Conservation (phyloP, 53 echinoderm and acorn worm species). For the Apostichopus leukothele region DNA sequence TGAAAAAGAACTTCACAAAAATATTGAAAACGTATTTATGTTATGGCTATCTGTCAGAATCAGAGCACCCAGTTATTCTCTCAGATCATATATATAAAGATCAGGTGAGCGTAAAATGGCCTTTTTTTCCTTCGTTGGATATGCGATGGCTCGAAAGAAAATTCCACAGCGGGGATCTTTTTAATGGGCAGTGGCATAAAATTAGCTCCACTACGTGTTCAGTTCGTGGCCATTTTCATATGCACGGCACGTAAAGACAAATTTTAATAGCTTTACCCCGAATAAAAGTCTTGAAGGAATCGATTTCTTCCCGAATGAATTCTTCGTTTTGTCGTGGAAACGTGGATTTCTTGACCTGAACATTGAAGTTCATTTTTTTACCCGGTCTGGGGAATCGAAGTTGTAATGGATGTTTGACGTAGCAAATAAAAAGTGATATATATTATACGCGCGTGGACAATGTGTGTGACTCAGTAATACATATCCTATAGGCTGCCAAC, state of each 20-base stretch:
- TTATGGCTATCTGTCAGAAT: not conserved
- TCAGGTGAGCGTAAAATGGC: conserved; percentile 11
- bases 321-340: not conserved
- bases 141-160: not conserved
- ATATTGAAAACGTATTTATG: not conserved
- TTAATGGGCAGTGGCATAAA: conserved; percentile 35
- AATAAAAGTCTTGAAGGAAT: conserved; percentile 31
- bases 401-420: too few species aligned
- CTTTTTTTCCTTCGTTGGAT: not conserved
- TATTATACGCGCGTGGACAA: too few species aligned
- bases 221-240: conserved; percentile 41
- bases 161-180: conserved; percentile 31
- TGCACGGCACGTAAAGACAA: conserved; percentile 39
- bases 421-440: too few species aligned
- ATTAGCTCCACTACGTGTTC: conserved; percentile 1
- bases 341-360: conserved; percentile 1
- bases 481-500: too few species aligned
- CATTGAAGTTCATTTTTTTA: not conserved
- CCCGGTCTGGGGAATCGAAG: too few species aligned
- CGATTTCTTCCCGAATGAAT: conserved; percentile 26
- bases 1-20: too few species aligned
- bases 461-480: too few species aligned
- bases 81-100: not conserved
- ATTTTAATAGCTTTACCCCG: conserved; percentile 26
- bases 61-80: not conserved